These are phyloP conservation scores for Laodelphax striatellus DNA, from an alignment of 1,140 invertebrate species.

Conservation along the genomic window DNA sequence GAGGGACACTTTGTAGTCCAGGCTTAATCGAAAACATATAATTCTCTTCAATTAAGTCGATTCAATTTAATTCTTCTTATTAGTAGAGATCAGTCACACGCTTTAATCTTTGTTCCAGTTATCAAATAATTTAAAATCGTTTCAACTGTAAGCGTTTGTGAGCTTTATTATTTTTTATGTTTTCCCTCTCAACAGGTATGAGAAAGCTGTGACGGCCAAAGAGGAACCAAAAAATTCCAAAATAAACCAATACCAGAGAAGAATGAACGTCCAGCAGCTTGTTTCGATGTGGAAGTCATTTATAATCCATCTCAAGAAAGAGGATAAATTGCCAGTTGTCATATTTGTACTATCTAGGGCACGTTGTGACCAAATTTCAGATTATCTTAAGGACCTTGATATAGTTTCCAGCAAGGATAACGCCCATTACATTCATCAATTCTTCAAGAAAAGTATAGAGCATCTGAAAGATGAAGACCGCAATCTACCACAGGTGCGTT, in stretches of 20 bases:
- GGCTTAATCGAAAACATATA: too few species aligned
- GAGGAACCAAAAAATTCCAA: too few species aligned
- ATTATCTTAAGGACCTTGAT: neutral
- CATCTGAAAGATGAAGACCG: neutral
- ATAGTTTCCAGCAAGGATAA: neutral
- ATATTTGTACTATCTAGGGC: neutral
- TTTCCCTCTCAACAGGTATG: neutral
- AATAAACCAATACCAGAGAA: too few species aligned
- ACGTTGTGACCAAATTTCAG: neutral
- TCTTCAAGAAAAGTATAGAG: neutral
- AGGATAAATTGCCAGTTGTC: neutral
- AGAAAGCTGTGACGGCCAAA: too few species aligned
- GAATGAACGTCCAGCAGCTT: too few species aligned
- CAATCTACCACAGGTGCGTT: neutral
- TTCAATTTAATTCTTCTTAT: too few species aligned
- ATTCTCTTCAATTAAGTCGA: too few species aligned
- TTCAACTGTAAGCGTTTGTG: neutral
- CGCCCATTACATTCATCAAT: neutral
- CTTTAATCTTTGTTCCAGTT: neutral
- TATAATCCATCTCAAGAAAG: neutral
- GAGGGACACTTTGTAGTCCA: too few species aligned
- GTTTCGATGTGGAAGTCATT: neutral
- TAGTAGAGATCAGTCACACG: too few species aligned
- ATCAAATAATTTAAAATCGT: too few species aligned
- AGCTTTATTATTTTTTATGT: too few species aligned